Evolutionary conservation across 64 coral and sea anemone genomes (phyloP).

Genomic region (Stylophora pistillata): DNA sequence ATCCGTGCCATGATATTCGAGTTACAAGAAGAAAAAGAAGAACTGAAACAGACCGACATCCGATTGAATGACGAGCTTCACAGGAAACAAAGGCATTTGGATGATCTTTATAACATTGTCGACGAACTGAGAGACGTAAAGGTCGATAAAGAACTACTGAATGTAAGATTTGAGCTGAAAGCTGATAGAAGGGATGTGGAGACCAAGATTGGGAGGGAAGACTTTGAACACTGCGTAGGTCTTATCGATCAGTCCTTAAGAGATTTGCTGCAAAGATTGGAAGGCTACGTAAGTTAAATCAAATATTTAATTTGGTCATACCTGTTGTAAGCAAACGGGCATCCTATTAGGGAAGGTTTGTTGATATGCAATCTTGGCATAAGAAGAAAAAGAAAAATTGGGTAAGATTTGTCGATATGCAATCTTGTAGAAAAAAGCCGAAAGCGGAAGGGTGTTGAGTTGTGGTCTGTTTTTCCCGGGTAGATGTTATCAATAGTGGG

Average conservation of each 20-base stretch:
- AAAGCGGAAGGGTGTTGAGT: no score
- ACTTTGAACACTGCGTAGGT: constrained; percentile 90
- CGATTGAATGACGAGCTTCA: constrained; percentile 61
- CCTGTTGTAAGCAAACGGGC: no score
- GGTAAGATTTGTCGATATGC: no score
- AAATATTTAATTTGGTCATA: no score
- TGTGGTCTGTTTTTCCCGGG: no score
- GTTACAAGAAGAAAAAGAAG: constrained; percentile 88
- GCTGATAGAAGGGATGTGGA: constrained; percentile 83
- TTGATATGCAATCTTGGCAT: no score
- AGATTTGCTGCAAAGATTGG: constrained; percentile 84
- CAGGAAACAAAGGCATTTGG: constrained; percentile 71
- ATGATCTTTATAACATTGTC: constrained; percentile 72
- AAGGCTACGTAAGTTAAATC: constrained; percentile 67
- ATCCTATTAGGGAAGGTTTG: no score
- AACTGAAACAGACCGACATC: constrained; percentile 62
- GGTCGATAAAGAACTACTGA: constrained; percentile 79
- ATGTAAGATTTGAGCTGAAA: constrained; percentile 73
- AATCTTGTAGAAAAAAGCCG: no score
- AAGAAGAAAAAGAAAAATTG: no score
- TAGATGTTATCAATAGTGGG: not conserved
- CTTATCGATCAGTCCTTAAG: constrained; percentile 89
- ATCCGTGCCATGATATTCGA: constrained; percentile 91
- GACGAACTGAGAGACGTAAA: constrained; percentile 77
- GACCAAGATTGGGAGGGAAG: constrained; percentile 77